Percentiles rank a stretch among this genome's conserved stretches.
These are phyloP conservation scores for Gambusia holbrooki DNA, from an alignment of 2,113 vertebrate genomes.

Conservation along the genomic window DNA sequence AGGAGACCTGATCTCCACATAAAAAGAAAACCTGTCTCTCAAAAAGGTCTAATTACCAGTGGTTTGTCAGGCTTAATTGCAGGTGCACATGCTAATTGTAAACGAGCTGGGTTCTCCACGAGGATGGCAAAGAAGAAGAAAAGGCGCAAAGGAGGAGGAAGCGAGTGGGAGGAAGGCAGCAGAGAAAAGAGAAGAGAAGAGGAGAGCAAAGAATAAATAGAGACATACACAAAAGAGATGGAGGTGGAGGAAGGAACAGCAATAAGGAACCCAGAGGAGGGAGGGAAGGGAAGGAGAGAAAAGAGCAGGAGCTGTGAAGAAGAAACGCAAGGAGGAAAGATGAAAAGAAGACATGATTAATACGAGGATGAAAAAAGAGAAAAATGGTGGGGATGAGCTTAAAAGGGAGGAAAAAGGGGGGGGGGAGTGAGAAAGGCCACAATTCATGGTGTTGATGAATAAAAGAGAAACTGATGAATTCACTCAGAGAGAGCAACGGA, in stretches of 20 bases:
- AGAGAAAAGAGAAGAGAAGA: conserved; percentile 60
- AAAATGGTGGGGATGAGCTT: conserved; percentile 21
- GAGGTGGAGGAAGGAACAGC: conserved; percentile 72
- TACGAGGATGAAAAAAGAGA: conserved; percentile 34
- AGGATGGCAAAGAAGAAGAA: conserved; percentile 48
- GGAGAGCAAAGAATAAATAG: conserved; percentile 73
- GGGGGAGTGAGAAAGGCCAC: conserved; percentile 1
- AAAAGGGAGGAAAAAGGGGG: conserved; percentile 5
- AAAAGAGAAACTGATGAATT: conserved; percentile 31
- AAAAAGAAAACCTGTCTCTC: conserved; percentile 37
- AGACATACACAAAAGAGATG: conserved; percentile 76
- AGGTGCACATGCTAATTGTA: conserved; percentile 79
- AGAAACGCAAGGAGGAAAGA: conserved; percentile 41
- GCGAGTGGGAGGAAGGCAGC: conserved; percentile 66
- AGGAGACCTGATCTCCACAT: conserved; percentile 40
- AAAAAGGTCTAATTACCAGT: conserved; percentile 77
- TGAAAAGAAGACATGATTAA: conserved; percentile 64
- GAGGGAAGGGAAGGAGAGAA: conserved; percentile 33
- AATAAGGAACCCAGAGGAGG: conserved; percentile 60
- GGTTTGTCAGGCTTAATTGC: conserved; percentile 81
- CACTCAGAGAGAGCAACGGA: conserved; percentile 3
- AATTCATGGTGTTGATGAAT: conserved; percentile 4
- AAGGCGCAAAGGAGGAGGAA: conserved; percentile 51
- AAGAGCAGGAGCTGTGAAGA: conserved; percentile 42
- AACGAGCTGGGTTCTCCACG: conserved; percentile 69